A percentile compares a stretch with the other conserved stretches of the same genome.
phyloP scores from a whole-genome alignment of 2,797 vertebrate genomes.

The Sandelia bainsii region DNA sequence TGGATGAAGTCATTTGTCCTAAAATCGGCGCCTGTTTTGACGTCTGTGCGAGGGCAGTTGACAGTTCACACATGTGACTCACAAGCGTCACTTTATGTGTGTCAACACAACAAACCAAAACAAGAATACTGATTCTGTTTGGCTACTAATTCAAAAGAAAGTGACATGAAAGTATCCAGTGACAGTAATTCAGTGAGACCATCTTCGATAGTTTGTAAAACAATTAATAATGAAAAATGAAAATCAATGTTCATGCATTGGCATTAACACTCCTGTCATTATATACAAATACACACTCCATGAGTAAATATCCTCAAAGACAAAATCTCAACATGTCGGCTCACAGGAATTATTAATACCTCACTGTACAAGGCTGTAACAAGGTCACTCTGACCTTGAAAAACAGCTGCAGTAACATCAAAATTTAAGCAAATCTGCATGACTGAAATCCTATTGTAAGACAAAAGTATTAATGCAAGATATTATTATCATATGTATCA shows the following conservation, averaged over 20 bases:
- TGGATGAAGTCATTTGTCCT: constrained; percentile 42
- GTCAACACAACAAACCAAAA: constrained; percentile 23
- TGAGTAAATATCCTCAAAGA: constrained; percentile 33
- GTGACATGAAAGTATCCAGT: background rate
- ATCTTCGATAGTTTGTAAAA: background rate
- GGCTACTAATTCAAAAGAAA: background rate
- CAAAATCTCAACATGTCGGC: constrained; percentile 40
- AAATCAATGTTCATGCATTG: constrained; percentile 8
- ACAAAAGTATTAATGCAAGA: constrained; percentile 1
- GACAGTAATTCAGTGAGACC: background rate
- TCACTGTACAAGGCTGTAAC: constrained; percentile 28
- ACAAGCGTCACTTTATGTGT: constrained; percentile 16
- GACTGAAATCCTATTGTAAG: constrained; percentile 27
- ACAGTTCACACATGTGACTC: constrained; percentile 51
- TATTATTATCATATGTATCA: constrained; percentile 19
- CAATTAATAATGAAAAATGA: background rate
- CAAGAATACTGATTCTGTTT: background rate
- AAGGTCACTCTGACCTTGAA: constrained; percentile 42
- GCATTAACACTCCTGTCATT: background rate
- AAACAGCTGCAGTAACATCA: constrained; percentile 44
- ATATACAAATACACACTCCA: background rate
- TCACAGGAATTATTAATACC: constrained; percentile 28
- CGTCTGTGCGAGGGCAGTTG: constrained; percentile 28
- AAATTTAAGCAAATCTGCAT: constrained; percentile 22
- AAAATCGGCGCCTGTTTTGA: constrained; percentile 52